Base-by-base conservation (phyloP, 2,888 invertebrate genomes). In the Mantis religiosa region DNA sequence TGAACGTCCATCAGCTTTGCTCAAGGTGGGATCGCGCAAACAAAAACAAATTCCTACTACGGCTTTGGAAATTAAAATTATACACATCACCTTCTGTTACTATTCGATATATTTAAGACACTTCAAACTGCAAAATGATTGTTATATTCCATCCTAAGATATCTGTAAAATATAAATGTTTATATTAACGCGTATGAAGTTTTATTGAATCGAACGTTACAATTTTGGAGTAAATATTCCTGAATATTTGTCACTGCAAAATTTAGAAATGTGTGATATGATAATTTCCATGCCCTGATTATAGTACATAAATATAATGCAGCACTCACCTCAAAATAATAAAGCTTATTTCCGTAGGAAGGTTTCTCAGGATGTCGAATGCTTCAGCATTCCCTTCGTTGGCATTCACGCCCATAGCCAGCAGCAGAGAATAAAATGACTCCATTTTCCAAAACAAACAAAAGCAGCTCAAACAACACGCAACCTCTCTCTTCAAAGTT, bases 251-350 rank as follows among this genome's bases (percentile, higher is more conserved):
- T 2, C 20, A 71, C 6, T 25, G 20, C 8, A 20, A 20, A 71
- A 7, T 20, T 3, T 7, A 34, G 54, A 14, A 54, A 54, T 54
- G 54, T 20, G 0, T 41, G 12, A 0, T 20, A 2, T 71, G 20
- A 20, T 8, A 8, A 15, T 20, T 25, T 71, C 20, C 1, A 71
- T 71, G 4, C 8, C 25, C 2, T 25, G 20, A 15, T 14, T 14
- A 3, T 15, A 15, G 34, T 41, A 41, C 20, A 71, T 20, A 71
- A 1, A 1, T n/a, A n/a, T n/a, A 71, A 27, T 82, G 85, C 30
- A 27, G 27, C 15, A 54, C 88, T 30, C 85, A 89, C 89, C 89
- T 89, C 25, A 89, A 86, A 28, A 89, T 89, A 8, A 89, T 83
- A 0, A 82, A 15, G 12, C 86, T 86, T 6, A 89, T 41, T 41